These are phyloP conservation scores for Phoeniculus purpureus DNA, from an alignment of 2,797 vertebrate genomes.

Conservation along the genomic window DNA sequence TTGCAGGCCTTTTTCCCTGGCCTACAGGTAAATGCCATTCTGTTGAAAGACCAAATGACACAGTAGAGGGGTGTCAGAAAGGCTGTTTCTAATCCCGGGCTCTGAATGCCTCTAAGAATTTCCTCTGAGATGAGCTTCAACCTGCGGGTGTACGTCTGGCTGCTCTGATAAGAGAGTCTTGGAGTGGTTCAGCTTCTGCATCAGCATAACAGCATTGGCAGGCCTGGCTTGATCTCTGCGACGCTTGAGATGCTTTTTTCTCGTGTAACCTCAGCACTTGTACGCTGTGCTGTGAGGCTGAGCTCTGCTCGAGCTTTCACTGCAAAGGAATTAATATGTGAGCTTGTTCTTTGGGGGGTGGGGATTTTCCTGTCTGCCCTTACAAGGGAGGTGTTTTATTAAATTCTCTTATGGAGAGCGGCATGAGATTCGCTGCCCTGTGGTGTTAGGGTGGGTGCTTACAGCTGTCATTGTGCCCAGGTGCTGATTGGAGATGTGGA, in stretches of 20 bases:
- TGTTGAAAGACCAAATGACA: rapidly evolving
- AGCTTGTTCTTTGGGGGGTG: too few species aligned
- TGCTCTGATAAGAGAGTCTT: background rate
- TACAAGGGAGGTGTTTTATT: too few species aligned
- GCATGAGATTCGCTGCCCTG: background rate
- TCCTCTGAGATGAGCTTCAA: background rate
- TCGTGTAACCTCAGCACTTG: background rate
- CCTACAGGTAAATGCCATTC: constrained; percentile 83
- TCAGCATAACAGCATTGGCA: background rate
- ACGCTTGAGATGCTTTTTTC: background rate
- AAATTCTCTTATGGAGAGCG: rapidly evolving
- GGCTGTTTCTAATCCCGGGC: background rate
- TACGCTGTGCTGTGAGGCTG: background rate
- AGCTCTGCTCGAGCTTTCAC: background rate
- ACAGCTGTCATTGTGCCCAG: constrained; percentile 67
- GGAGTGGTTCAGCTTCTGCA: background rate
- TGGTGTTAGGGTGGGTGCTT: background rate
- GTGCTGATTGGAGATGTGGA: constrained; percentile 97
- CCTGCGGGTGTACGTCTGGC: background rate
- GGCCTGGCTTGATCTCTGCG: background rate
- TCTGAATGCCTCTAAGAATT: background rate
- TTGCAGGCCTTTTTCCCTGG: constrained; percentile 99
- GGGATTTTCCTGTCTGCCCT: background rate
- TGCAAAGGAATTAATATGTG: background rate
- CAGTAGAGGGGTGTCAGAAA: background rate